Conservation (phyloP, 2,797 vertebrate genomes). For the Echeneis naucrates region DNA sequence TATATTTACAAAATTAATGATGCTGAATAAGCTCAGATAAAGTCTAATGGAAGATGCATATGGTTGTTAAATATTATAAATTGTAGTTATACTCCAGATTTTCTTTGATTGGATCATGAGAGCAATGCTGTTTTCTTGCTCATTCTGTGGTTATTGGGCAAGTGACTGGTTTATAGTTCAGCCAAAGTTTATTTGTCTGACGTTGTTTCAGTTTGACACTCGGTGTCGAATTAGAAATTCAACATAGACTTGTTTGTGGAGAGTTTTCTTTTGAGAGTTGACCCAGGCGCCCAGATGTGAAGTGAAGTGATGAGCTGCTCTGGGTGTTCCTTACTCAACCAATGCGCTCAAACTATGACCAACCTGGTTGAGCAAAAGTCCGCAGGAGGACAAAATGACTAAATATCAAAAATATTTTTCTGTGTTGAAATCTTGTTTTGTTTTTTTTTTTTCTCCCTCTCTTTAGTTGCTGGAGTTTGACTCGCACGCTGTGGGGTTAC, state of each 20-base stretch:
- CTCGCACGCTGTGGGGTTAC: neutral
- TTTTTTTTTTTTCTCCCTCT: neutral
- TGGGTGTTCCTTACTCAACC: neutral
- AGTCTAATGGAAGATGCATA: neutral
- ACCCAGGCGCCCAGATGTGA: neutral
- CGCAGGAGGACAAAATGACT: neutral
- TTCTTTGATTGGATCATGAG: neutral
- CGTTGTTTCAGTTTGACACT: neutral
- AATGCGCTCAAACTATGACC: neutral
- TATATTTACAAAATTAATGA: neutral
- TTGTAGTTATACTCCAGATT: neutral
- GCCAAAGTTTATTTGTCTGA: neutral
- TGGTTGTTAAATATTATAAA: neutral
- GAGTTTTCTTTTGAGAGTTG: neutral
- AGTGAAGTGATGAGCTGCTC: neutral
- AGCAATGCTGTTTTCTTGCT: neutral
- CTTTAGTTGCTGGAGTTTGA: constrained; percentile 5
- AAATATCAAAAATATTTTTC: constrained; percentile 3
- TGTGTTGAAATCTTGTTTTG: neutral
- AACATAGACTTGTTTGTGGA: neutral
- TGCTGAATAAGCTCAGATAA: neutral
- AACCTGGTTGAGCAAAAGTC: neutral
- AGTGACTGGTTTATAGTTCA: neutral
- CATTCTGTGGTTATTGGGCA: constrained; percentile 1
- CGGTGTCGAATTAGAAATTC: neutral